Evolutionary conservation across 64 coral and sea anemone genomes (phyloP), one percentile per base, ranked within the genome.

Genomic region (Actinia tenebrosa): DNA sequence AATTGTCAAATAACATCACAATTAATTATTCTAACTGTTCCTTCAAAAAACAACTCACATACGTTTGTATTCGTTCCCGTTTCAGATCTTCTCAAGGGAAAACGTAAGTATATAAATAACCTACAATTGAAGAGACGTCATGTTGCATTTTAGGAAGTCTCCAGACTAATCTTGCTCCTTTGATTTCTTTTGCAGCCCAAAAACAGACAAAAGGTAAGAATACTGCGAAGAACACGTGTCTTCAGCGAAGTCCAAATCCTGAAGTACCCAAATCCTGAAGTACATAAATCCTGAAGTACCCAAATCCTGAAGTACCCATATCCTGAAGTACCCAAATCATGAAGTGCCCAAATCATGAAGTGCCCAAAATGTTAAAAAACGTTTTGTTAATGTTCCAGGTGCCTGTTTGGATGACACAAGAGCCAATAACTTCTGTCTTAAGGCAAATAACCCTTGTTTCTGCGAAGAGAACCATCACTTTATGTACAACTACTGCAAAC

Each of bases 401-500:
- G 85, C 80, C 62, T 96, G 94, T 72, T 18, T 87, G 7, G 94
- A 96, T 84, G 94, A 96, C 45, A 22, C 77, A 42, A 86, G 94
- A 84, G 91, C 94, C 37, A 86, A 90, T 63, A 89, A 90, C 42
- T 96, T 93, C 84, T 96, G 94, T 46, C 77, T 86, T 22, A 90
- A 96, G 83, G 88, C 94, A 3, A 86, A 92, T 66, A 93, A 92
- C 53, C 94, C 94, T 17, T 96, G 94, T 63, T 96, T 93, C 80
- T 96, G 94, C 59, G 94, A 96, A 82, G 94, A 96, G 80, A 96
- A 96, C 44, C 91, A 93, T 72, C 94, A 96, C 52, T 96, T 96
- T 25, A 96, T 96, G 94, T 96, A 90, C 59, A 96, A 96, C 91
- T 96, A 96, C 80, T 96, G 94, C 88, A 96, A 96, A 86, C 87